Evolutionary conservation across 2,797 vertebrate species (phyloP).

Genomic region (Muscicapa striata): DNA sequence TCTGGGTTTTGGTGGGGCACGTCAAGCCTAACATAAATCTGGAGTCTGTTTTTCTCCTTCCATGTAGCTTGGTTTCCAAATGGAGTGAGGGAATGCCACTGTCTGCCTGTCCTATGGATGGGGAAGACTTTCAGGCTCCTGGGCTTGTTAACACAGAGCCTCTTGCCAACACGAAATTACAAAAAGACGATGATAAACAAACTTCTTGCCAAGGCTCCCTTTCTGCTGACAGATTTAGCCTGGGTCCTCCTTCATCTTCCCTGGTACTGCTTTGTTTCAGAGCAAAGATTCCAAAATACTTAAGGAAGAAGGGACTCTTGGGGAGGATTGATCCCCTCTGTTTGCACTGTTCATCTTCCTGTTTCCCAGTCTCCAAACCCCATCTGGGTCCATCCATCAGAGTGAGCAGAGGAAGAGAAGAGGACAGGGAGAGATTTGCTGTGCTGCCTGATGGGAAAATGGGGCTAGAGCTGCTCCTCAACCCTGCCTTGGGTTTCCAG

Average conservation of each 20-base stretch:
- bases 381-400: not conserved
- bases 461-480: not conserved
- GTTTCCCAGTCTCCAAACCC: not conserved
- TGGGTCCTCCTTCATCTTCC: not conserved
- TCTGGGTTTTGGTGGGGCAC: not conserved
- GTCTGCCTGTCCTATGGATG: not conserved
- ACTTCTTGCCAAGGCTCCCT: conserved; percentile 10
- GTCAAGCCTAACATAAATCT: not conserved
- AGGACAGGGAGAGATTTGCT: not conserved
- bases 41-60: not conserved
- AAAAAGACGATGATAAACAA: conserved; percentile 12
- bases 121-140: not conserved
- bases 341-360: not conserved
- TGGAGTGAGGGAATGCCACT: not conserved
- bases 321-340: not conserved
- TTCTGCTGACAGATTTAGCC: not conserved
- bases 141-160: not conserved
- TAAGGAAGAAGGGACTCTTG: not conserved
- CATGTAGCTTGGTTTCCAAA: not conserved
- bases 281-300: not conserved
- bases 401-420: fast-evolving
- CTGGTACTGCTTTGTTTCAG: not conserved
- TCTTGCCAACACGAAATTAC: not conserved
- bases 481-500: not conserved
- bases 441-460: not conserved